Base-by-base conservation (phyloP, 1,140 invertebrate genomes). In the Pachypeltis micranthus region DNA sequence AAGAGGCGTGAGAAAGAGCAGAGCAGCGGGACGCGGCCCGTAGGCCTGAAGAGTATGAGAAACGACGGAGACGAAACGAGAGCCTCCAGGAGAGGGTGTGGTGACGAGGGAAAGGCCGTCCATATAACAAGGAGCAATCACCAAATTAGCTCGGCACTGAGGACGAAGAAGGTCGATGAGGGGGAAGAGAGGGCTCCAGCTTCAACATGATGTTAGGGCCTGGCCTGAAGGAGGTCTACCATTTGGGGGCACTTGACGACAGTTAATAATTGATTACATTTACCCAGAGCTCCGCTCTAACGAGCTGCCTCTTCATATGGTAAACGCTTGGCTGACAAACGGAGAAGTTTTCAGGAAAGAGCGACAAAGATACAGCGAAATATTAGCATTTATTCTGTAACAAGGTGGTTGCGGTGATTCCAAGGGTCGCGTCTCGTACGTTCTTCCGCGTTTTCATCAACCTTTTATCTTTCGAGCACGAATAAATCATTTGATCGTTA, bases 251-350 rank as follows among this genome's bases (percentile, higher is more conserved):
- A 51, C 47, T 51, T 21, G 47, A 51, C 47, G 47, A 51, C 47
- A 51, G 47, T 51, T 51, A 51, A 51, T 51, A 51, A 51, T 51
- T 51, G 47, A 51, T 51, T 51, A 51, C 47, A 51, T 51, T 51
- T 51, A 51, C 47, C 21, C 47, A 21, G 21, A 21, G 47, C 47
- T 51, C 47, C 12, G 23, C 47, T 51, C 47, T 51, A 51, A 51
- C 47, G 47, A 51, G 47, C 47, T 51, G 23, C 47, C 47, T n/a
- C n/a, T 51, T 51, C 47, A 51, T 51, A 51, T 51, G 47, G 47
- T 16, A 39, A 39, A 39, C 34, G 34, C 34, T 10, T n/a, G 34
- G 34, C 7, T 7, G 7, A 39, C n/a, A n/a, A n/a, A n/a, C n/a
- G n/a, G n/a, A n/a, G n/a, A n/a, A n/a, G n/a, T n/a, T n/a, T n/a